Evolutionary conservation across 2,113 vertebrate genomes (phyloP).

Genomic region (Podarcis muralis): DNA sequence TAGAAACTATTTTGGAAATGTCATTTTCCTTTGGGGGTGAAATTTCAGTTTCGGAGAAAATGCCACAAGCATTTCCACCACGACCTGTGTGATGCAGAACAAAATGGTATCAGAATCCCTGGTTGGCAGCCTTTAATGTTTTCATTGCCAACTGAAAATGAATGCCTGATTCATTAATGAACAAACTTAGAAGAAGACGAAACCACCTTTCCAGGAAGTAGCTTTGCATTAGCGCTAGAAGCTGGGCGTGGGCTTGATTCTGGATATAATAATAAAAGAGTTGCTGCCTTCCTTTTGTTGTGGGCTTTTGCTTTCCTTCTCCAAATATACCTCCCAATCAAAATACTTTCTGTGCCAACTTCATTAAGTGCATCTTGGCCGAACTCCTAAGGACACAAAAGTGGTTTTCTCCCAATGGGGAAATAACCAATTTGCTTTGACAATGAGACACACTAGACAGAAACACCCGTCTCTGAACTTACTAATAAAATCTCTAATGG

Average conservation of each 20-base stretch:
- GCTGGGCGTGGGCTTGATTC: not conserved
- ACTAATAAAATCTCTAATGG: not conserved
- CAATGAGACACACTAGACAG: not conserved
- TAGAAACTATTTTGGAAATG: not conserved
- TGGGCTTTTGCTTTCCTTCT: not conserved
- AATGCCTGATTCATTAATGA: not conserved
- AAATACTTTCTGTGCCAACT: constrained; percentile 17
- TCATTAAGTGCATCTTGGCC: constrained; percentile 14
- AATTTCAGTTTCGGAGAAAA: not conserved
- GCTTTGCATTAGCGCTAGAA: not conserved
- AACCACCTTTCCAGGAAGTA: not conserved
- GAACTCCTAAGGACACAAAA: constrained; percentile 13
- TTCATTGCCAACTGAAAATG: not conserved
- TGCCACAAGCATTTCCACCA: not conserved
- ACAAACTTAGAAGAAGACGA: not conserved
- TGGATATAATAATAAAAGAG: not conserved
- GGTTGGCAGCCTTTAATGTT: not conserved
- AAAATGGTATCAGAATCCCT: not conserved
- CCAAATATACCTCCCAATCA: not conserved
- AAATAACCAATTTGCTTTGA: not conserved
- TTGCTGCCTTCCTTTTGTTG: not conserved
- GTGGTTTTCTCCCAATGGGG: not conserved
- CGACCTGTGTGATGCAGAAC: not conserved
- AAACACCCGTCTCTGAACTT: not conserved
- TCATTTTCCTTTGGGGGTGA: not conserved